phyloP scores from a whole-genome alignment of 2,113 vertebrate genomes.

The Lophura nycthemera region DNA sequence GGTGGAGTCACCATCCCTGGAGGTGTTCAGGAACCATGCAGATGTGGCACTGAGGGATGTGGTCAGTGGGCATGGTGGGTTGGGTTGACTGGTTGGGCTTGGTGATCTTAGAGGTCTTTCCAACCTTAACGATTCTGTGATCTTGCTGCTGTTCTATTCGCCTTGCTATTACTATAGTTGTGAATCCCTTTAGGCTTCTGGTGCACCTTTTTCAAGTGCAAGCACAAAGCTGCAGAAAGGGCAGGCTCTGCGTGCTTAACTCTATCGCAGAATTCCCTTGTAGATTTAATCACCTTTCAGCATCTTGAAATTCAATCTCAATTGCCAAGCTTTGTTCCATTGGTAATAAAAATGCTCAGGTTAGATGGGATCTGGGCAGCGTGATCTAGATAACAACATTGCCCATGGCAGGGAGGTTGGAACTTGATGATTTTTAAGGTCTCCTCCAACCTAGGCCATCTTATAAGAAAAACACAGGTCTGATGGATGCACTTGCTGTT shows the following conservation, averaged over 20 bases:
- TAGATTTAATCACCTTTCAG: not conserved
- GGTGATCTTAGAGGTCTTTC: too few species aligned
- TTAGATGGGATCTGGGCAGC: too few species aligned
- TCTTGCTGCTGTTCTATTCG: not conserved
- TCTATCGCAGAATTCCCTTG: not conserved
- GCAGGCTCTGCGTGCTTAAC: not conserved
- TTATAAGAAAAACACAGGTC: not conserved
- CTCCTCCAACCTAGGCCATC: too few species aligned
- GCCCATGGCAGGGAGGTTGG: too few species aligned
- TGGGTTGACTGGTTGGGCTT: too few species aligned
- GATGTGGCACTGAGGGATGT: too few species aligned
- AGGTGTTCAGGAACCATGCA: too few species aligned
- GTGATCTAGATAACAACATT: too few species aligned
- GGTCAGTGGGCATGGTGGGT: too few species aligned
- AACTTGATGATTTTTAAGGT: too few species aligned
- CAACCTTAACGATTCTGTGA: too few species aligned
- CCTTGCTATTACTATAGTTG: not conserved
- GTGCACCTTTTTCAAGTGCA: not conserved
- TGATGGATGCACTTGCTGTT: not conserved
- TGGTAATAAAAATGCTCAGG: not conserved
- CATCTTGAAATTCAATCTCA: fast-evolving
- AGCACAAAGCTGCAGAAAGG: not conserved
- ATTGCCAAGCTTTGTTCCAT: not conserved
- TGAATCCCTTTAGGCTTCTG: not conserved
- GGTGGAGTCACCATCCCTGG: too few species aligned